Evolutionary conservation across 2,113 vertebrate genomes (phyloP), one percentile per base, ranked within the genome.

Genomic region (Zosterops japonicus): DNA sequence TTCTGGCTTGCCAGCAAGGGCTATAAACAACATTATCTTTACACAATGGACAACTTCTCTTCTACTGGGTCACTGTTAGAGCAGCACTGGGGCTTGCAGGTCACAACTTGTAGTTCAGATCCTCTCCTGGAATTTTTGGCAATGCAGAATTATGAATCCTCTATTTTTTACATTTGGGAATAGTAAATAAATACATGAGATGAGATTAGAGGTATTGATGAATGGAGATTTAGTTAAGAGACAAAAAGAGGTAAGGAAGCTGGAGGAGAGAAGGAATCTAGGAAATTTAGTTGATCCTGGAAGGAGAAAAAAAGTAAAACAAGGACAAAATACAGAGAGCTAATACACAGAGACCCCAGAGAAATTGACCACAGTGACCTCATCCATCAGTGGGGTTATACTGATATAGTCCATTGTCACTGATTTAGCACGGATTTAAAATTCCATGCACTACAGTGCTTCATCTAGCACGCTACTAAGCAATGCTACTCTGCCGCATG

Each of bases 1-100:
- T 93, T 81, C 76, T 93, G 83, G 59, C 68, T 89, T 21, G 5
- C 68, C 25, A 78, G 76, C 35, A 87, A 81, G 65, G 70, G 55
- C 68, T 87, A 56, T 39, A 52, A 91, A 83, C 82, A 82, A 49
- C 53, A 42, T 46, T 53, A 41, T 35, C 53, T 68, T 60, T 35
- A 35, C 21, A 72, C 39, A 80, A 25, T 8, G 55, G 71, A 77
- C 71, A 75, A 42, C 35, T 91, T 57, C 23, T 93, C 21, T 82
- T 55, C 59, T 59, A 9, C 63, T 25, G n/a, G 46, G 53, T 67
- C 59, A 35, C 35, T 56, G 24, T 23, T 47, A 83, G 46, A 76
- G 52, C n/a, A 83, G 24, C 46, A 8, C 46, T 63, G 42, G 27
- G 29, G 65, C 69, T 90, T 69, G 36, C 55, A 90, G 55, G 35